These are phyloP conservation scores for Narcine bancroftii DNA, from an alignment of 2,113 vertebrate species.

Conservation along the genomic window DNA sequence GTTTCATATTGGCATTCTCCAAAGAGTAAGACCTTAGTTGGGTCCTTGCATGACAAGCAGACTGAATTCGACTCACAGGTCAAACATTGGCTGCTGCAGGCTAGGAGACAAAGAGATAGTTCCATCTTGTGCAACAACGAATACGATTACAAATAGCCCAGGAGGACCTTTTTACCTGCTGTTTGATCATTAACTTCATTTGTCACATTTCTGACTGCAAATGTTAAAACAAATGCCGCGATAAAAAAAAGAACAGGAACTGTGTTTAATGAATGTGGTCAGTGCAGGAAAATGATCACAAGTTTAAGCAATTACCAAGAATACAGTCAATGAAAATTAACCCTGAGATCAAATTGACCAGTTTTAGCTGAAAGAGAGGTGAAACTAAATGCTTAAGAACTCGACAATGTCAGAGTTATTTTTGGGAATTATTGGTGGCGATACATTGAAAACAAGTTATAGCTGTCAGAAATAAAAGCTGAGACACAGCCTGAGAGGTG, in stretches of 20 bases:
- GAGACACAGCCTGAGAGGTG: too few relatives aligned
- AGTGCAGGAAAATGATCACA: background rate
- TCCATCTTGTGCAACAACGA: background rate
- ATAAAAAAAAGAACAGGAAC: background rate
- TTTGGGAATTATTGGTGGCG: background rate
- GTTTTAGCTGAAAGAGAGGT: background rate
- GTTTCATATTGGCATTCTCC: conserved; percentile 80
- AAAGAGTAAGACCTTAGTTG: conserved; percentile 74
- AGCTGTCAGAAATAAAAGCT: background rate
- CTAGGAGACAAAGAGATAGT: conserved; percentile 50
- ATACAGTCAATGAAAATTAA: background rate
- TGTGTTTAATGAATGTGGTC: background rate
- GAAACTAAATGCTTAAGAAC: background rate
- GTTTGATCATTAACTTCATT: background rate
- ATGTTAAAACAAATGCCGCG: background rate
- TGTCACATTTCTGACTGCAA: background rate
- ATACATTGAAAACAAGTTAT: background rate
- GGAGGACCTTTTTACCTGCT: background rate
- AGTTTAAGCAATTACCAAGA: background rate
- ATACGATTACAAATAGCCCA: background rate
- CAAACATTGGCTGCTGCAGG: conserved; percentile 66
- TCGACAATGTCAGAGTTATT: background rate
- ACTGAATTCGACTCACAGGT: conserved; percentile 60
- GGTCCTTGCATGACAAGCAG: conserved; percentile 76
- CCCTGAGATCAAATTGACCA: background rate